Evolutionary conservation across 2,113 vertebrate genomes (phyloP), one percentile per base, ranked within the genome.

Genomic region (Corythornis vintsioides): DNA sequence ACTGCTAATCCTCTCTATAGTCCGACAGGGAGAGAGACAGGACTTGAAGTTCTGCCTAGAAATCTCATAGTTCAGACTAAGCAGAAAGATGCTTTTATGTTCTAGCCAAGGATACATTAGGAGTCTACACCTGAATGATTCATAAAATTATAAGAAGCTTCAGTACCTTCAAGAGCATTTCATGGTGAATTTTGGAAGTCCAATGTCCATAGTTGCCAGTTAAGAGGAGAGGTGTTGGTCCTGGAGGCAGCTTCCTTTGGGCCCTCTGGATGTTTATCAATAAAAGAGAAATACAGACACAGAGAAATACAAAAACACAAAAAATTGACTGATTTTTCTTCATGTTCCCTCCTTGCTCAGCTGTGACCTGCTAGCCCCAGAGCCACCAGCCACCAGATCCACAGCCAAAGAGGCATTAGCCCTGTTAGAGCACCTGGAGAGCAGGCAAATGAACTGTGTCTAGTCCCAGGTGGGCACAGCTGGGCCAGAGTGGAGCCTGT

Each of bases 121-220:
- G 52, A 70, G 4, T 53, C 40, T 70, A 26, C 52, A 56, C 8
- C 29, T 66, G 50, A 79, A 65, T 24, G 33, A 69, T 11, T 52
- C 7, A 48, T 15, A 13, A 64, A 71, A 69, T 21, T 50, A 13
- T 43, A 59, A 55, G 83, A 65, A 35, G 21, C 19, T 55, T 25
- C 35, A 28, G 18, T 95, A 95, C 83, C 88, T 96, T 90, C 31
- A 88, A 20, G 22, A 89, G 75, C 4, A 5, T 90, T 75, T 90
- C 45, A 2, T 26, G 76, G 28, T 72, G 65, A 65, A 91, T 74
- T 88, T 83, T 56, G 60, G 47, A 95, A 94, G 19, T 50, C 52
- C 4, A 75, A 29, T 38, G 67, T 82, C 67, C 71, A 53, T 40
- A 95, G 64, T 92, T 92, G 63, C 81, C 94, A 57, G 77, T 42